Evolutionary conservation across 2,797 vertebrate species (phyloP), one percentile per base, ranked within the genome.

Genomic region (Pangasius krempfi): DNA sequence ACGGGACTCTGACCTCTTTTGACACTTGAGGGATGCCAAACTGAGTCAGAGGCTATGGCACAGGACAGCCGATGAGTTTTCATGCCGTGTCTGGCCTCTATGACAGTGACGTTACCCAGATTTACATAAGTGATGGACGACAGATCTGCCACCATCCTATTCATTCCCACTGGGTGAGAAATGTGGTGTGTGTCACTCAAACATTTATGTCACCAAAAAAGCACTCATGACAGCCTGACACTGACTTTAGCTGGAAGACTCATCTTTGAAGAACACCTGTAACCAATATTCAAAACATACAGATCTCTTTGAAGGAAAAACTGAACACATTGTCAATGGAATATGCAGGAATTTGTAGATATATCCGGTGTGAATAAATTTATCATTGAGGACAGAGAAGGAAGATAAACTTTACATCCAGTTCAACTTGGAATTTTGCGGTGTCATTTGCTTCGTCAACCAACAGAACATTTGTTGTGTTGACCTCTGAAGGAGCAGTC

Each of bases 1-100:
- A 86, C 84, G 75, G 52, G 54, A 18, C 89, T 82, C 78, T 30
- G 89, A 44, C 50, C 20, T 16, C 90, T 81, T 88, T 81, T 89
- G 91, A 92, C 90, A 87, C 88, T 54, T 91, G 83, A 90, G 33
- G 81, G 90, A 93, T 91, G 90, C 76, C 47, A 62, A 85, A 78
- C 66, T 27, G 68, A 66, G 30, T 50, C 84, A 86, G 68, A 85
- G 91, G 56, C 86, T 76, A 91, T 25, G 79, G 85, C 89, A 92
- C 88, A 79, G 75, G 73, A 87, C 90, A 91, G 78, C 88, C 85
- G 40, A 93, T 92, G 78, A 88, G 66, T 89, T 84, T 87, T 87
- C 62, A 78, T 76, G 58, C 68, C 18, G 44, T 52, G 58, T 82
- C 89, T 88, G 87, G 75, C 85, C 73, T 90, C 86, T 83, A 87